These are phyloP conservation scores for Lamproptera curius DNA, from an alignment of 2,888 invertebrate genomes.

Conservation along the genomic window DNA sequence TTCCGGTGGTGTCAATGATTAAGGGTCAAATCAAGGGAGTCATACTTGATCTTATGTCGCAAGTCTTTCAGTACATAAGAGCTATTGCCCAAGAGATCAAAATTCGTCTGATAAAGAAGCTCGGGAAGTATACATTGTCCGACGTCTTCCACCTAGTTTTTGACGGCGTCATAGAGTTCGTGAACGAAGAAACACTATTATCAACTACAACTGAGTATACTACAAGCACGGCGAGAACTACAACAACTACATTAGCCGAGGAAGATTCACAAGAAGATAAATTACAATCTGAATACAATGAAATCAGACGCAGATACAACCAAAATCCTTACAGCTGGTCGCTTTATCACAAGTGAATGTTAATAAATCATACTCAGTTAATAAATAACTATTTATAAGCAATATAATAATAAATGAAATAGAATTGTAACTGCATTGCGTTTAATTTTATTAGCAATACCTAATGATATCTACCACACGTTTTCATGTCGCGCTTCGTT, in stretches of 20 bases:
- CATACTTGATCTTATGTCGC: slow-evolving; percentile 37
- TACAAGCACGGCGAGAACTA: neutral
- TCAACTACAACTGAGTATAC: slow-evolving; percentile 2
- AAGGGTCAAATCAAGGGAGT: slow-evolving; percentile 44
- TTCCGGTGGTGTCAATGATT: slow-evolving; percentile 29
- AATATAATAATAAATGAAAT: too few species aligned
- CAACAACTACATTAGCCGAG: neutral
- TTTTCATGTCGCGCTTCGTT: too few species aligned
- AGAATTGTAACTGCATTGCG: too few species aligned
- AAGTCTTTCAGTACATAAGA: slow-evolving; percentile 35
- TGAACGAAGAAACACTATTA: slow-evolving; percentile 28
- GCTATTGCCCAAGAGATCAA: slow-evolving; percentile 22
- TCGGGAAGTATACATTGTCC: slow-evolving; percentile 42
- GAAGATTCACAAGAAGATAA: neutral
- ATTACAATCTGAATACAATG: neutral
- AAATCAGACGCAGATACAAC: neutral
- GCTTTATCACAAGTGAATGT: too few species aligned
- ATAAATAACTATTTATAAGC: too few species aligned
- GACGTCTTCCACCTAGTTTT: slow-evolving; percentile 41
- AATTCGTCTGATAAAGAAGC: slow-evolving; percentile 35
- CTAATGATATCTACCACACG: too few species aligned
- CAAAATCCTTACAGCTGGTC: neutral
- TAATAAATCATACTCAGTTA: too few species aligned
- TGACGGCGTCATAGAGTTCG: slow-evolving; percentile 41
- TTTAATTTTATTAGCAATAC: too few species aligned